Percentiles rank a stretch among this genome's conserved stretches.
These are phyloP conservation scores for Macquaria australasica DNA, from an alignment of 2,113 vertebrate genomes.

Conservation along the genomic window DNA sequence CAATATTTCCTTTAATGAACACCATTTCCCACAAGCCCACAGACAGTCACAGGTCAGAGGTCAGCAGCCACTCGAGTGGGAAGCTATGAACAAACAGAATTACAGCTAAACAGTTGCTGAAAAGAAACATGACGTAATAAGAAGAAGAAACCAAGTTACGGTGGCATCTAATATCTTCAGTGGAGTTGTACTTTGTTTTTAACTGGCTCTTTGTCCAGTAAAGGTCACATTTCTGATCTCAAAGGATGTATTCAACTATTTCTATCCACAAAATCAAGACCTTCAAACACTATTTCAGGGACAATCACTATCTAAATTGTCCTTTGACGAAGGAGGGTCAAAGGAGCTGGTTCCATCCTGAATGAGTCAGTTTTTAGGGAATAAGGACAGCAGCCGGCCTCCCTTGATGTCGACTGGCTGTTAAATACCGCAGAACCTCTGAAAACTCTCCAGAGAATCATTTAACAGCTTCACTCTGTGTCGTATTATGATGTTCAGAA, in stretches of 20 bases:
- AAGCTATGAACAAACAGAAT: too few species aligned
- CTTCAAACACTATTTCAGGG: neutral
- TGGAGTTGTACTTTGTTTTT: too few species aligned
- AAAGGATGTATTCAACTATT: neutral
- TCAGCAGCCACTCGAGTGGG: too few species aligned
- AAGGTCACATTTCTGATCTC: neutral
- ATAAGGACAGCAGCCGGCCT: neutral
- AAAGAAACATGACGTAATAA: too few species aligned
- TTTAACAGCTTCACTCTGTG: slow-evolving; percentile 68
- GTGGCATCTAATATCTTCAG: too few species aligned
- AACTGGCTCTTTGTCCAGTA: too few species aligned
- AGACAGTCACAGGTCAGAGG: too few species aligned
- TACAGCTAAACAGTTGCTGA: too few species aligned
- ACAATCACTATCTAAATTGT: neutral
- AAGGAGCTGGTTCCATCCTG: neutral
- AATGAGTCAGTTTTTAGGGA: neutral
- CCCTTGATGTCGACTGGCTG: slow-evolving; percentile 20
- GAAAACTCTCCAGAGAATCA: slow-evolving; percentile 56
- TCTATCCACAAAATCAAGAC: neutral
- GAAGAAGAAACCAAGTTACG: too few species aligned
- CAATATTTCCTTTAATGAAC: too few species aligned
- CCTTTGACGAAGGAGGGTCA: neutral
- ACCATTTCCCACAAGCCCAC: too few species aligned
- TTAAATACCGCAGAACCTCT: slow-evolving; percentile 21
- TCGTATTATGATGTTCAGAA: slow-evolving; percentile 60